phyloP scores from a whole-genome alignment of 2,888 invertebrate genomes.

The Cephalotes varians region DNA sequence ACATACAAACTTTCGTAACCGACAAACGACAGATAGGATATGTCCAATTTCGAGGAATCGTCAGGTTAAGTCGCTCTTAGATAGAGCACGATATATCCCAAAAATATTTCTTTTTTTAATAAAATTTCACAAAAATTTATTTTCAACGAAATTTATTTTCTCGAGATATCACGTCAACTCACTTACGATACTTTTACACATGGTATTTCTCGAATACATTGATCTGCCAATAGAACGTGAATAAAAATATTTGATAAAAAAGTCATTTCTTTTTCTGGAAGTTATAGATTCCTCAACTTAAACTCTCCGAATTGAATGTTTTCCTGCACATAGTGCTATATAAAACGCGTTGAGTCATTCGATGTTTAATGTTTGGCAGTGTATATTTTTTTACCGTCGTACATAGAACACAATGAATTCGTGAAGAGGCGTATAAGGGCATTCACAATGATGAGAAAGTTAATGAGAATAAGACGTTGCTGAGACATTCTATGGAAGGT shows the following conservation, averaged over 20 bases:
- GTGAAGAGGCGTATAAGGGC: background rate
- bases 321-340: conserved; percentile 12
- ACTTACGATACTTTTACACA: background rate
- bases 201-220: background rate
- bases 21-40: conserved; percentile 17
- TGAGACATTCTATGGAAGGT: background rate
- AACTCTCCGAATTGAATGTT: background rate
- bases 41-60: background rate
- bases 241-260: background rate
- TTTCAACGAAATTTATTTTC: background rate
- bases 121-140: background rate
- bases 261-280: background rate
- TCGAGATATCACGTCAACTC: background rate
- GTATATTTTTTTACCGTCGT: conserved; percentile 21
- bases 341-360: conserved; percentile 48
- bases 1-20: conserved; percentile 66
- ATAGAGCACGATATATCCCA: conserved; percentile 9
- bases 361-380: conserved; percentile 25
- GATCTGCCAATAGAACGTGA: conserved; percentile 87
- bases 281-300: background rate
- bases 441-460: background rate
- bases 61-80: conserved; percentile 1
- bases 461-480: background rate
- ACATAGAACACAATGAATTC: conserved; percentile 17
- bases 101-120: conserved; percentile 85